These are phyloP conservation scores for Ectemnius cavifrons DNA, from an alignment of 2,888 invertebrate genomes.

Conservation along the genomic window DNA sequence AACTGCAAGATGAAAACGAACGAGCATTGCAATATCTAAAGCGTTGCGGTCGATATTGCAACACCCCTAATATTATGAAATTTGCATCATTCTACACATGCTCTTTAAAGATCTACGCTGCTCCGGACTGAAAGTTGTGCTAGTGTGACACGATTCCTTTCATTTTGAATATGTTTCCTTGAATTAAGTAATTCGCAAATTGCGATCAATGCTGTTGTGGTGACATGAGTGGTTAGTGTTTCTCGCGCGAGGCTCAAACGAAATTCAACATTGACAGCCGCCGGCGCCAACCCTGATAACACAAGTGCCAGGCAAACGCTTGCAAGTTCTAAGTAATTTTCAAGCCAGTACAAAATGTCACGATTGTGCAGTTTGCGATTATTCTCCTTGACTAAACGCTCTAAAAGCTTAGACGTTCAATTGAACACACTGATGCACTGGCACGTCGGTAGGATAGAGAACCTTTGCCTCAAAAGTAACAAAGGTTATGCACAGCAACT, in stretches of 20 bases:
- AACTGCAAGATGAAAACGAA: too few species aligned
- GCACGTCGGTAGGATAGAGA: slow-evolving; percentile 27
- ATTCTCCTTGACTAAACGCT: slow-evolving; percentile 26
- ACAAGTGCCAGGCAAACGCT: too few species aligned
- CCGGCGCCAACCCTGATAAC: neutral
- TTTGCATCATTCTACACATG: too few species aligned
- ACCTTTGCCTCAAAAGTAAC: slow-evolving; percentile 18
- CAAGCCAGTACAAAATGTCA: slow-evolving; percentile 57
- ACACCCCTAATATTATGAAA: too few species aligned
- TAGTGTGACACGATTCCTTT: too few species aligned
- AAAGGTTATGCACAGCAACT: slow-evolving; percentile 65
- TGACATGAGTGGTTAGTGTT: neutral
- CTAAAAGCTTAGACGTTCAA: slow-evolving; percentile 32
- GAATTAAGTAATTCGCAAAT: too few species aligned
- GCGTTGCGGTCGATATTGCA: too few species aligned
- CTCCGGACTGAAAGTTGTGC: too few species aligned
- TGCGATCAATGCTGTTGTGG: neutral
- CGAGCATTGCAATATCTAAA: too few species aligned
- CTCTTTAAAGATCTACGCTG: too few species aligned
- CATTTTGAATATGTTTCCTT: too few species aligned
- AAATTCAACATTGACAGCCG: neutral
- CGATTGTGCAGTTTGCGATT: slow-evolving; percentile 54
- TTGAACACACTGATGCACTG: slow-evolving; percentile 33
- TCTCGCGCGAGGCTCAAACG: too few species aligned
- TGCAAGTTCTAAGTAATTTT: neutral